Evolutionary conservation across 1,140 invertebrate genomes (phyloP).

Genomic region (Bombus pascuorum): DNA sequence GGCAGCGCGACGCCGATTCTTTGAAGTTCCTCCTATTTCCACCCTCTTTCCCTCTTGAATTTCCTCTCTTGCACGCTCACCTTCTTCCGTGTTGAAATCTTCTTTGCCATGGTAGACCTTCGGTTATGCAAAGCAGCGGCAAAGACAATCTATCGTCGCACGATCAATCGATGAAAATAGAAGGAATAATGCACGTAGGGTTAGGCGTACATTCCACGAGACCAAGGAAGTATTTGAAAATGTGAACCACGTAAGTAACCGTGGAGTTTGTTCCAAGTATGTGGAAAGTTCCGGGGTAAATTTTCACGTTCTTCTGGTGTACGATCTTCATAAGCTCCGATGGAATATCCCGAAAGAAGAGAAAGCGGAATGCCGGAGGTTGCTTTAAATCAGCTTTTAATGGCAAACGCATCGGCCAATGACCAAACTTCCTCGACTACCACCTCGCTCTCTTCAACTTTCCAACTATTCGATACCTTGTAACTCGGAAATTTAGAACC

Average conservation of each 20-base stretch:
- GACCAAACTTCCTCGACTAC: background rate
- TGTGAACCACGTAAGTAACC: background rate
- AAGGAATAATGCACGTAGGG: no score
- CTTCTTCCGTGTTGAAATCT: background rate
- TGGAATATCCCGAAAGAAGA: background rate
- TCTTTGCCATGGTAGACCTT: background rate
- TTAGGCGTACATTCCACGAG: background rate
- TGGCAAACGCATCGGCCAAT: background rate
- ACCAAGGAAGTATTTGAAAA: background rate
- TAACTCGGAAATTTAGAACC: background rate
- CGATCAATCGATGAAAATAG: background rate
- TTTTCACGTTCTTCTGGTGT: background rate
- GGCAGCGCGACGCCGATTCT: background rate
- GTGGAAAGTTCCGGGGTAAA: background rate
- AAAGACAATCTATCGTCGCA: background rate
- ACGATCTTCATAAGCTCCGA: background rate
- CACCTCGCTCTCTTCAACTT: background rate
- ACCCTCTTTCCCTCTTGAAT: background rate
- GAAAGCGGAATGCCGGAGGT: background rate
- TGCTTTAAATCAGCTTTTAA: background rate
- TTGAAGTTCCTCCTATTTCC: constrained; percentile 23
- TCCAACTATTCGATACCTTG: background rate
- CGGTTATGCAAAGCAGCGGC: background rate
- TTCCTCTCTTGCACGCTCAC: background rate
- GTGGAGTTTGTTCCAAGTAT: background rate